Evolutionary conservation across 2,797 vertebrate species (phyloP), one percentile per base, ranked within the genome.

Genomic region (Poecilia picta): DNA sequence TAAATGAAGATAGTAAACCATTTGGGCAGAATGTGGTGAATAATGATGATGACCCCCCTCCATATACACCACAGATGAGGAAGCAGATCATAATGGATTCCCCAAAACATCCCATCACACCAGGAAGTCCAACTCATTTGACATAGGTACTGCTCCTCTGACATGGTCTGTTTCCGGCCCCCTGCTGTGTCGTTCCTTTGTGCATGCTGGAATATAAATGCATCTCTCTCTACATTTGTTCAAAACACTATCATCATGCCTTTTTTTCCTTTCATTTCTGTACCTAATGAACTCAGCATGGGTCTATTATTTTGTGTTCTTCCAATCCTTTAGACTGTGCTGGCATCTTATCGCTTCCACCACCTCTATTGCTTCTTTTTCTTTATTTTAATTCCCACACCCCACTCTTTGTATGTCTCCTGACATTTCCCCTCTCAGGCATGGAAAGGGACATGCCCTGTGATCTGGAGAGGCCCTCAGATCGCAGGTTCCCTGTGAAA

Each of bases 81-180:
- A 92, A 23, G 89, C 81, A 79, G 92, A 81, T 49, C 88, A 78
- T 33, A 94, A 92, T 55, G 93, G 93, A 25, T 95, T 94, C 20
- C 94, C 95, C 43, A 82, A 94, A 28, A 90, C 96, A 43, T 95
- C 95, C 39, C 95, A 94, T 85, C 92, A 94, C 86, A 96, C 96
- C 78, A 95, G 95, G 82, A 96, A 96, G 89, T 95, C 97, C 41
- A 95, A 93, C 93, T 97, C 97, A 2, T 97, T 97, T 78, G 97
- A 97, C 92, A 96, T 91, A 92, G 95, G 95, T 95, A 92, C 81
- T 72, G 85, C 75, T 77, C 46, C 75, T 78, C 31, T 53, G 33
- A 62, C 23, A 10, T 10, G 84, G 68, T 68, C 71, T 77, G 15
- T 76, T 39, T 47, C 66, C 49, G 66, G 79, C 6, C 45, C 68